These are phyloP conservation scores for Montipora foliosa DNA, from an alignment of 64 coral and sea anemone species.

Conservation along the genomic window DNA sequence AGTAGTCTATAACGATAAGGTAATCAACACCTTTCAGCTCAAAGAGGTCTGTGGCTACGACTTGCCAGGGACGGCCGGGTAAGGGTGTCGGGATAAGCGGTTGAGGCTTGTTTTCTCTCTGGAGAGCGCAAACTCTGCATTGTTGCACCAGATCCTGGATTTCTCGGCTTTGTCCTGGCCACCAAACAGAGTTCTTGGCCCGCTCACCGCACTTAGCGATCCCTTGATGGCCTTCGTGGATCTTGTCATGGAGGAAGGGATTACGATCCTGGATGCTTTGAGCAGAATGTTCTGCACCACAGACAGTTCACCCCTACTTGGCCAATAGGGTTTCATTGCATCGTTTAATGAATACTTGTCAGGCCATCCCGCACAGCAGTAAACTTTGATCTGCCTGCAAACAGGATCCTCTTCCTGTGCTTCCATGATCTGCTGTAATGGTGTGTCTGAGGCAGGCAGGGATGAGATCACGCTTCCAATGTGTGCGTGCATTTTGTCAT, in stretches of 20 bases:
- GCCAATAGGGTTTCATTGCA: no score
- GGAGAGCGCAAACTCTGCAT: background rate
- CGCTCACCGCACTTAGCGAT: slow-evolving; percentile 30
- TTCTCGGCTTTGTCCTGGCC: slow-evolving; percentile 42
- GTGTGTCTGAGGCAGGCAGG: background rate
- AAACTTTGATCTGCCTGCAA: slow-evolving; percentile 30
- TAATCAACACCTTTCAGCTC: no score
- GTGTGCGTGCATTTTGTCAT: slow-evolving; percentile 43
- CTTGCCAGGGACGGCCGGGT: no score
- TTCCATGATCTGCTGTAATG: slow-evolving; percentile 32
- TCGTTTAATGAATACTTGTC: slow-evolving; percentile 24
- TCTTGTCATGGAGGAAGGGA: slow-evolving; percentile 50
- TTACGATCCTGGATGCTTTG: background rate
- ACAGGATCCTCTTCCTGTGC: slow-evolving; percentile 33
- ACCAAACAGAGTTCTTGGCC: slow-evolving; percentile 41
- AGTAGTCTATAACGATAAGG: no score
- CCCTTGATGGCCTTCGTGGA: slow-evolving; percentile 59
- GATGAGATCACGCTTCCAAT: slow-evolving; percentile 34
- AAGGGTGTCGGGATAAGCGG: no score
- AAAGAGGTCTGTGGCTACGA: no score
- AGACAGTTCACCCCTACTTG: no score
- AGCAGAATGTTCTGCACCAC: no score
- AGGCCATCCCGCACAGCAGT: slow-evolving; percentile 43
- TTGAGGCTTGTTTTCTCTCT: no score
- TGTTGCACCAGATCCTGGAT: slow-evolving; percentile 34